A percentile compares a stretch with the other conserved stretches of the same genome.
These are phyloP conservation scores for Podotricha telesiphe DNA, from an alignment of 2,888 invertebrate genomes.

Conservation along the genomic window DNA sequence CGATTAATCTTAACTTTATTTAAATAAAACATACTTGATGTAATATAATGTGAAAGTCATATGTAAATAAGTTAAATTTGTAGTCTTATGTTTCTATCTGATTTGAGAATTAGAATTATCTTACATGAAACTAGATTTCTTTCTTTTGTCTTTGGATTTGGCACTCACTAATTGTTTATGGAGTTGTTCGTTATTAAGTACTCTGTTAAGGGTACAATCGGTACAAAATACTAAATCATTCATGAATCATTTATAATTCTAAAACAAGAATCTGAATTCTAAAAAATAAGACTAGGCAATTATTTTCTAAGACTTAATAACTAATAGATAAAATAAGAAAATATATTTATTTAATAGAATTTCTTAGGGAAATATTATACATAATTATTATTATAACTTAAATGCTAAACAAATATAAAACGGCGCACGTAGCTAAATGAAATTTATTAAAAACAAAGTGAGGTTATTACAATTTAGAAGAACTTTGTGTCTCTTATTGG, in stretches of 20 bases:
- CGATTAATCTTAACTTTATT: slow-evolving; percentile 19
- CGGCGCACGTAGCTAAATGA: slow-evolving; percentile 14
- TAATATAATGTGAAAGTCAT: not conserved
- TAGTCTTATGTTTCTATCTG: not conserved
- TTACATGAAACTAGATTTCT: not conserved
- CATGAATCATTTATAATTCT: too few species aligned
- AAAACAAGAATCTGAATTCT: slow-evolving; percentile 7
- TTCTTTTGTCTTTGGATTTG: too few species aligned
- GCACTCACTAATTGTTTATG: not conserved
- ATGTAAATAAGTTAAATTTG: not conserved
- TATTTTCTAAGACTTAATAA: slow-evolving; percentile 38
- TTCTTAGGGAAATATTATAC: slow-evolving; percentile 22
- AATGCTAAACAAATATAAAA: not conserved
- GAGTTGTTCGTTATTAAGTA: not conserved
- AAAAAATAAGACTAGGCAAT: slow-evolving; percentile 24
- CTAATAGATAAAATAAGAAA: slow-evolving; percentile 31
- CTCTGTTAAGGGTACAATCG: not conserved
- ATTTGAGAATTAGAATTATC: not conserved
- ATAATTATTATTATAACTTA: slow-evolving; percentile 2
- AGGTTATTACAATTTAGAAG: not conserved
- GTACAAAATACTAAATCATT: not conserved
- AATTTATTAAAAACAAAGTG: slow-evolving; percentile 2
- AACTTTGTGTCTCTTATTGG: slow-evolving; percentile 3
- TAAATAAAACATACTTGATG: slow-evolving; percentile 16
- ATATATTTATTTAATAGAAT: slow-evolving; percentile 32